Conservation (phyloP, 2,888 invertebrate species). For the Drosophila kokeensis region DNA sequence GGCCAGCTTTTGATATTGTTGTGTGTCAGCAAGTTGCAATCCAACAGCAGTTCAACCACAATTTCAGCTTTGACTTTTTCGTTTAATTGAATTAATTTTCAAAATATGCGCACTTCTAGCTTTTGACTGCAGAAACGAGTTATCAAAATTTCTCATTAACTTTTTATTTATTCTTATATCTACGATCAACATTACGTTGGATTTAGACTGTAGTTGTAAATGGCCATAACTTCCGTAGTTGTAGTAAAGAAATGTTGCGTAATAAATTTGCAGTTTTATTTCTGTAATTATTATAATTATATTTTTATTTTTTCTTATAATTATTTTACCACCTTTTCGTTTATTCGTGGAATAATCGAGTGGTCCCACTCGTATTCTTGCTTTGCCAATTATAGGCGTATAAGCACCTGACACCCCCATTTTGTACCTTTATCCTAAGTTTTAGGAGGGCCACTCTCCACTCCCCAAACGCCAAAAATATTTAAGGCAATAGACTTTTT, state of each 20-base stretch:
- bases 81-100: constrained; percentile 72
- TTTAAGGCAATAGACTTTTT: constrained; percentile 55
- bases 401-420: constrained; percentile 12
- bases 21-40: constrained; percentile 65
- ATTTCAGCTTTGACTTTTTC: constrained; percentile 50
- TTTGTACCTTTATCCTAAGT: background rate
- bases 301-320: background rate
- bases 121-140: background rate
- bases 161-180: background rate
- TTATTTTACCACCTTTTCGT: background rate
- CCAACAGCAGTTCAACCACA: constrained; percentile 46
- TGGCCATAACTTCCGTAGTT: background rate
- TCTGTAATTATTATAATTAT: background rate
- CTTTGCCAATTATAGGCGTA: constrained; percentile 24
- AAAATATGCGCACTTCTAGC: background rate
- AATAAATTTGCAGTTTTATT: background rate
- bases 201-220: background rate
- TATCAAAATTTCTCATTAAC: constrained; percentile 1
- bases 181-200: background rate
- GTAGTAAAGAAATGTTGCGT: background rate
- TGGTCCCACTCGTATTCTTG: constrained; percentile 2
- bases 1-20: constrained; percentile 41
- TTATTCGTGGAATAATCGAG: background rate
- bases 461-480: constrained; percentile 31
- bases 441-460: background rate